Conservation (phyloP, 2,888 invertebrate species). For the Dermolepida albohirtum region DNA sequence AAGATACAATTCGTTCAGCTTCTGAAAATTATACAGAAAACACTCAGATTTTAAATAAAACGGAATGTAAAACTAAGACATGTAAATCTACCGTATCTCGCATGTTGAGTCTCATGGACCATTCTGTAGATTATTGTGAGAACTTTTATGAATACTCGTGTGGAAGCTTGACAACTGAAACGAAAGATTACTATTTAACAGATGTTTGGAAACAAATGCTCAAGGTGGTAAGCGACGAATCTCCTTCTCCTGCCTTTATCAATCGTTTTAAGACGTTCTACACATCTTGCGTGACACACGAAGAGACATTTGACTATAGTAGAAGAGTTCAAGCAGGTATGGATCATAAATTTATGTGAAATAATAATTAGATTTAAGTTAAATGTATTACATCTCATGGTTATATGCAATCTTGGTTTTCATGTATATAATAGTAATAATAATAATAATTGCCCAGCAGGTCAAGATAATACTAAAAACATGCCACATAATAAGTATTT, state of each 20-base stretch:
- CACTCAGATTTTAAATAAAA: too few species aligned
- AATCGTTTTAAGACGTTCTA: conserved; percentile 52
- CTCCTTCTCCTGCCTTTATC: conserved; percentile 31
- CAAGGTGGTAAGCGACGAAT: conserved; percentile 40
- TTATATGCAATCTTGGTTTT: too few species aligned
- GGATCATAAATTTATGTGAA: conserved; percentile 1
- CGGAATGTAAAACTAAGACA: background rate
- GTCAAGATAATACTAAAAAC: too few species aligned
- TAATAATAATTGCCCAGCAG: too few species aligned
- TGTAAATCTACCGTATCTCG: conserved; percentile 52
- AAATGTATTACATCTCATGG: too few species aligned
- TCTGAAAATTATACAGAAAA: too few species aligned
- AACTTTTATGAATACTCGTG: conserved; percentile 58
- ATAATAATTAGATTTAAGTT: too few species aligned
- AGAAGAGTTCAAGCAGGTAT: conserved; percentile 51
- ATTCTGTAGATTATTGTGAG: conserved; percentile 51
- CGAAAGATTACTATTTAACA: conserved; percentile 17
- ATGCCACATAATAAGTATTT: too few species aligned
- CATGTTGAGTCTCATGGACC: conserved; percentile 54
- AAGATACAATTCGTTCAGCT: too few species aligned
- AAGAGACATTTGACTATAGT: conserved; percentile 51
- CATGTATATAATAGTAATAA: too few species aligned
- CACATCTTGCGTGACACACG: conserved; percentile 52
- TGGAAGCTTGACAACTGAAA: conserved; percentile 48
- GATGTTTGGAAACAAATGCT: conserved; percentile 45